Base-by-base conservation (phyloP, 2,888 invertebrate genomes). In the Limnephilus marmoratus region DNA sequence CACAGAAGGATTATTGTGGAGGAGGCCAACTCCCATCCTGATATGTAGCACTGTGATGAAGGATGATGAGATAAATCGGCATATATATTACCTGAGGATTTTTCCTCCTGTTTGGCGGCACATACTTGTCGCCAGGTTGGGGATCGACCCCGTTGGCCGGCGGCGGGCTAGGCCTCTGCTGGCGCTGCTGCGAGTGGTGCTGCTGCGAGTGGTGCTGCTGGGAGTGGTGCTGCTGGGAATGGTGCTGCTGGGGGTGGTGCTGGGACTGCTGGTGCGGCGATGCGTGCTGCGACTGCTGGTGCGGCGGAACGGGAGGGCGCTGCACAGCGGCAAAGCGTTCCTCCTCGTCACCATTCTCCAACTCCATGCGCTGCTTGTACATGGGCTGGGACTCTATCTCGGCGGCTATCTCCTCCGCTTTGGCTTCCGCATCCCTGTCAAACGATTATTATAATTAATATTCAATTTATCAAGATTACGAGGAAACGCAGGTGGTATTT, bases 321-420 rank as follows among this genome's bases (percentile, higher is more conserved):
- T 97, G 97, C 31, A 99, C 99, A 18, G 99, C 98, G 90, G 99
- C 98, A 96, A 97, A 99, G 94, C 97, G 95, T 93, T 98, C 97
- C 95, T 99, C 99, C 94, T 99, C 99, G 94, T 99, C 98, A 0
- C 98, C 99, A 95, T 99, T 99, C 96, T 99, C 99, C 80, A 99
- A 95, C 94, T 98, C 98, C 89, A 98, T 96, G 93, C 98, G 97
- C 81, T 97, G 97, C 95, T 98, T 98, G 95, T 98, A 98, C 91
- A 97, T 96, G 1, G 98, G 98, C 94, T 98, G 98, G 94, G 97
- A 97, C 95, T 99, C 99, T 93, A 99, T 99, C 96, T 99, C 99
- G 85, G 97, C 97, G 0, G 99, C 99, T 94, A 99, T 97, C 95
- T 98, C 97, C 89, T 98, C 97, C 0, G 99, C 99, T 95, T 98